Evolutionary conservation across 2,888 invertebrate genomes (phyloP).

Genomic region (Rhyacophila evoluta): DNA sequence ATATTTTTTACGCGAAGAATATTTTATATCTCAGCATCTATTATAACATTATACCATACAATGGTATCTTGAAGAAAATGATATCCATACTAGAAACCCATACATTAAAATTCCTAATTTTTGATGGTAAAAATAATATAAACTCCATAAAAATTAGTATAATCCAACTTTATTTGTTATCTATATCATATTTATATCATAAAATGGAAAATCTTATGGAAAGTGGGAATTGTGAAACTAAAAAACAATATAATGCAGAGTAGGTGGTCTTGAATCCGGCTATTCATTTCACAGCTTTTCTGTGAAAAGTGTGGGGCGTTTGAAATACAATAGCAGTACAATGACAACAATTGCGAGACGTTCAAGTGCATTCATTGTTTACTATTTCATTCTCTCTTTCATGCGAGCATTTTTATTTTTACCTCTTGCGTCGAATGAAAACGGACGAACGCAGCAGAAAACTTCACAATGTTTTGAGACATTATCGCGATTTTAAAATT

Average conservation of each 20-base stretch:
- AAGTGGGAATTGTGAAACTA: too few relatives aligned
- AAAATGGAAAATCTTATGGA: too few relatives aligned
- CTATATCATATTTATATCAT: too few relatives aligned
- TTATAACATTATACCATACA: too few relatives aligned
- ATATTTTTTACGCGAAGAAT: too few relatives aligned
- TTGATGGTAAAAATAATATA: too few relatives aligned
- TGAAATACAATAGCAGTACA: not conserved
- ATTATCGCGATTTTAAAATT: not conserved
- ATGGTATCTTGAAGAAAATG: too few relatives aligned
- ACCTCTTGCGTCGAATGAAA: not conserved
- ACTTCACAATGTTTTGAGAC: not conserved
- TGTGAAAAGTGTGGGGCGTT: not conserved
- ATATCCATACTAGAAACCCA: too few relatives aligned
- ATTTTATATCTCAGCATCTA: too few relatives aligned
- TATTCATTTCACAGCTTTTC: not conserved
- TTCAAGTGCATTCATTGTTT: constrained; percentile 24
- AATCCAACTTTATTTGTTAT: too few relatives aligned
- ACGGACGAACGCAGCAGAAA: not conserved
- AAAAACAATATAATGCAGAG: not conserved
- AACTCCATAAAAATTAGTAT: too few relatives aligned
- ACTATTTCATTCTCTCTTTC: not conserved
- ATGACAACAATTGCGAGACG: not conserved
- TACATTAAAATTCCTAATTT: too few relatives aligned
- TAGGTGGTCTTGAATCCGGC: not conserved
- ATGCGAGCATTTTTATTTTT: not conserved